Percentiles rank a stretch among this genome's conserved stretches.
phyloP scores from a whole-genome alignment of 92 coral and sea anemone genomes.

The Phymanthus crucifer region DNA sequence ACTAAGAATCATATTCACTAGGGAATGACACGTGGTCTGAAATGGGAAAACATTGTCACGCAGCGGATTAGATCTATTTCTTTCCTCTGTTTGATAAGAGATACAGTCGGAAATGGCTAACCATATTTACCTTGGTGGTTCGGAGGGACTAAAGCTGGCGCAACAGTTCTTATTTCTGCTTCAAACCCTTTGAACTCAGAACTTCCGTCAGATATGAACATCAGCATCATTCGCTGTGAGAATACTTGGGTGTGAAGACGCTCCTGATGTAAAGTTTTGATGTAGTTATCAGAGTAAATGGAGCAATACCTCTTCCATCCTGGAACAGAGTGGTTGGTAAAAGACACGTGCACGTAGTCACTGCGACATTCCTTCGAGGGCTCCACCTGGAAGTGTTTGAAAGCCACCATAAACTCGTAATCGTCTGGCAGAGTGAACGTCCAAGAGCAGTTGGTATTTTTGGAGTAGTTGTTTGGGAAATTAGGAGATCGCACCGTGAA shows the following conservation, averaged over 20 bases:
- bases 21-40: too few relatives aligned
- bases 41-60: too few relatives aligned
- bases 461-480: conserved; percentile 18
- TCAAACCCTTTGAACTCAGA: conserved; percentile 25
- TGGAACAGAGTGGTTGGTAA: background rate
- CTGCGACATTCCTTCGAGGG: conserved; percentile 22
- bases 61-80: too few relatives aligned
- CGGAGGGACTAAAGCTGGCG: conserved; percentile 18
- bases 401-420: background rate
- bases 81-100: background rate
- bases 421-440: conserved; percentile 10
- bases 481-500: conserved; percentile 14
- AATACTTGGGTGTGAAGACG: background rate
- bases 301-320: background rate
- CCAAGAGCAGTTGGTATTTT: conserved; percentile 15
- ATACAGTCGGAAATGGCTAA: background rate
- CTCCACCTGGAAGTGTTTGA: conserved; percentile 26
- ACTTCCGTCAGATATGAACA: conserved; percentile 18
- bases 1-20: too few relatives aligned
- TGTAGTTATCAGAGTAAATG: conserved; percentile 15
- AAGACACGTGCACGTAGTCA: conserved; percentile 14
- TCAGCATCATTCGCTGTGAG: conserved; percentile 3
- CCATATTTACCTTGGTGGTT: background rate
- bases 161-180: conserved; percentile 19
- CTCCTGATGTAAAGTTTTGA: background rate